Base-by-base conservation (phyloP, 1,140 invertebrate species). In the Fragariocoptes setiger region DNA sequence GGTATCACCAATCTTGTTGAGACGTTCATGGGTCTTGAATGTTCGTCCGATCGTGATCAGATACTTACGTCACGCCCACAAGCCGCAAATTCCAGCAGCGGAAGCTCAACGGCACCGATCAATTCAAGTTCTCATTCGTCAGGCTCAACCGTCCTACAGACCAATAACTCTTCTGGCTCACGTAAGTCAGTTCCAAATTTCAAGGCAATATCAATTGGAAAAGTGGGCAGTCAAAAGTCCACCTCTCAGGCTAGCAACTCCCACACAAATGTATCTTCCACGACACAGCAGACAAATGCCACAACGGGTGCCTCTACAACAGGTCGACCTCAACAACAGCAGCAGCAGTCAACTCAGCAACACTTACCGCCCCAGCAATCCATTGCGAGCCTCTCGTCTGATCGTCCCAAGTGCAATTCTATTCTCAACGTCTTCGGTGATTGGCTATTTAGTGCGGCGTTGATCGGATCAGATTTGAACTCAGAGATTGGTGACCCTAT, bases 361-460 rank as follows among this genome's bases (percentile, higher is more conserved):
- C 44, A 49, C 15, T 47, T 46, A 17, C 48, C 40, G 13, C 45
- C 46, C 4, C 43, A 43, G 17, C 45, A 45, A 16, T 46, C 48
- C 4, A 44, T 51, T 12, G 37, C 40, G 19, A 48, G 14, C 49
- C 49, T 15, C 46, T 42, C 13, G 42, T 42, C 17, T 22, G 47
- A 47, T 18, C 65, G 82, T 41, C 78, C 85, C 8, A 78, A 77
- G 51, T 83, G 80, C 46, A 78, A 79, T 52, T 90, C 80, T 49
- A 76, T 94, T 56, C 64, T 94, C 20, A 82, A 94, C 61, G 59
- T 94, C 42, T 90, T 92, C 61, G 85, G 85, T 13, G 73, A 82
- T 53, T 94, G 86, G 86, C 61, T 94, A 21, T 92, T 92, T 57
- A 83, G 94, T 57, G 82, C 83, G 19, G 75, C 82, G 18, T 69